Percentiles rank a stretch among this genome's conserved stretches.
phyloP scores from a whole-genome alignment of 2,888 invertebrate species.

The Drosophila planitibia region DNA sequence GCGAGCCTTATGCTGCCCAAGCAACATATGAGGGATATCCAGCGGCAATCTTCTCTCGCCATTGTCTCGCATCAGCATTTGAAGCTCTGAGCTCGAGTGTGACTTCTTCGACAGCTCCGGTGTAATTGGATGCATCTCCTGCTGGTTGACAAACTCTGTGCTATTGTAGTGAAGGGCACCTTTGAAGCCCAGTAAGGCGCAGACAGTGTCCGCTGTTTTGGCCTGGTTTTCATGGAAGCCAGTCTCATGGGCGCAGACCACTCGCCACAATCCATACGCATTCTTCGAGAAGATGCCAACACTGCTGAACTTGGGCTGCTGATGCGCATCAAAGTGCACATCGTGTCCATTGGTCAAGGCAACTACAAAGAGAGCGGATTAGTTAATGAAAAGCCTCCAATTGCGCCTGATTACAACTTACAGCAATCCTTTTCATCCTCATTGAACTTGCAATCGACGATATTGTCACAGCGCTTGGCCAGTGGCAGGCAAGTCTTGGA shows the following conservation, averaged over 20 bases:
- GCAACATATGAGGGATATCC: slow-evolving; percentile 13
- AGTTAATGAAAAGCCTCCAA: accelerated
- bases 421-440: slow-evolving; percentile 94
- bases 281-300: slow-evolving; percentile 89
- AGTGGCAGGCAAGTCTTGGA: slow-evolving; percentile 89
- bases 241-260: slow-evolving; percentile 87
- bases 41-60: slow-evolving; percentile 27
- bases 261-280: slow-evolving; percentile 88
- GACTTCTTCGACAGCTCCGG: slow-evolving; percentile 65
- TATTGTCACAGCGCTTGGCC: slow-evolving; percentile 88
- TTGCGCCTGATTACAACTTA: slow-evolving; percentile 86
- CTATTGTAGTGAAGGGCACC: slow-evolving; percentile 81
- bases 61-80: slow-evolving; percentile 63
- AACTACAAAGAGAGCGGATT: slow-evolving; percentile 85
- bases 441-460: slow-evolving; percentile 88
- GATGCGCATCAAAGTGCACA: slow-evolving; percentile 87
- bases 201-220: slow-evolving; percentile 87
- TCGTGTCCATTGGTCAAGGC: slow-evolving; percentile 89
- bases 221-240: slow-evolving; percentile 67
- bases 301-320: slow-evolving; percentile 87
- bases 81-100: slow-evolving; percentile 40
- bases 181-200: slow-evolving; percentile 89
- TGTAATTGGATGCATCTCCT: slow-evolving; percentile 68
- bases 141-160: slow-evolving; percentile 57
- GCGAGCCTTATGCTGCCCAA: slow-evolving; percentile 48